Evolutionary conservation across 2,888 invertebrate species (phyloP).

Genomic region (Ormia ochracea): DNA sequence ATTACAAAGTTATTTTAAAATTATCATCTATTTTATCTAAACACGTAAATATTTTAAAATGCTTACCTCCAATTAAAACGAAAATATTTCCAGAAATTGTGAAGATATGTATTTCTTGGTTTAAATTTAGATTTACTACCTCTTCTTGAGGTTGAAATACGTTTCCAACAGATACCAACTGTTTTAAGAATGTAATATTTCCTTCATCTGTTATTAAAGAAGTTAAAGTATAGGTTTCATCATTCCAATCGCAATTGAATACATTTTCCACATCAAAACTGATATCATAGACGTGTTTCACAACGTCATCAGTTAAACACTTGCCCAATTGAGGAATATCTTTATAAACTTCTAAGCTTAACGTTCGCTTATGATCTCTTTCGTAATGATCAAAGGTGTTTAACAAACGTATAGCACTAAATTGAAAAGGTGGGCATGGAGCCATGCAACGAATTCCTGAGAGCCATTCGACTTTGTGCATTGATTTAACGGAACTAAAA

Average conservation of each 20-base stretch:
- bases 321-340: constrained; percentile 70
- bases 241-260: constrained; percentile 71
- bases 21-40: background rate
- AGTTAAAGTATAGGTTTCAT: constrained; percentile 69
- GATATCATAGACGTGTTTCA: constrained; percentile 69
- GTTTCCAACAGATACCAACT: constrained; percentile 62
- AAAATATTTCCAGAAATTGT: constrained; percentile 71
- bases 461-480: constrained; percentile 70
- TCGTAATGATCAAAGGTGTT: constrained; percentile 36
- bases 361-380: background rate
- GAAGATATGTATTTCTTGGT: constrained; percentile 70
- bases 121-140: constrained; percentile 46
- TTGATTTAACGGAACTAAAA: constrained; percentile 73
- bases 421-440: constrained; percentile 65
- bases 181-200: constrained; percentile 66
- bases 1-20: background rate
- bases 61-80: constrained; percentile 64
- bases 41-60: too few species aligned
- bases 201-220: constrained; percentile 64
- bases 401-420: constrained; percentile 70
- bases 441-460: constrained; percentile 70
- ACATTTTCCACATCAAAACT: constrained; percentile 72
- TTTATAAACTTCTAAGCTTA: constrained; percentile 69
- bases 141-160: constrained; percentile 61
- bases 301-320: constrained; percentile 45